These are phyloP conservation scores for Aromia moschata DNA, from an alignment of 2,888 invertebrate genomes.

Conservation along the genomic window DNA sequence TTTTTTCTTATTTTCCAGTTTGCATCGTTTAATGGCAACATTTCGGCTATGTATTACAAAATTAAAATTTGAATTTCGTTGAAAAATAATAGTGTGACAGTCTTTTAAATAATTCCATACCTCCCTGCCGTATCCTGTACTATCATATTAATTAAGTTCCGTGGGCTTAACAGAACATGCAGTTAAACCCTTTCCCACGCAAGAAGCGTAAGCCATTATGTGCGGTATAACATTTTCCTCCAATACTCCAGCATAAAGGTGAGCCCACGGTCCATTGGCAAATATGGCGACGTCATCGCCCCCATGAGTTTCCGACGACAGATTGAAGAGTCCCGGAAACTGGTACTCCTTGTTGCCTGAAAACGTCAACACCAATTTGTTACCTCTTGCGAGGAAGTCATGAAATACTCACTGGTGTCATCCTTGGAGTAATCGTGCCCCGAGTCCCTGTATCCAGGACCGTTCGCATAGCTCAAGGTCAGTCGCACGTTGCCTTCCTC, in stretches of 20 bases:
- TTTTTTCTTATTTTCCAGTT: too few species aligned
- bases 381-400: neutral
- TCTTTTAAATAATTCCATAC: too few species aligned
- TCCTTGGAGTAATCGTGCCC: neutral
- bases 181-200: conserved; percentile 69
- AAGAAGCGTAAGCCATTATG: conserved; percentile 77
- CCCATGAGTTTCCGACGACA: conserved; percentile 75
- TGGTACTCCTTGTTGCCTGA: conserved; percentile 64
- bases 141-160: too few species aligned
- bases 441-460: conserved; percentile 68
- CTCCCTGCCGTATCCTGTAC: too few species aligned
- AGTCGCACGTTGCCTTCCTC: neutral
- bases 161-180: neutral
- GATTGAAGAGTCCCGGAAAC: conserved; percentile 72
- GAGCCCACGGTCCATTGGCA: conserved; percentile 81
- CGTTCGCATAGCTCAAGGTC: conserved; percentile 76
- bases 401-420: neutral
- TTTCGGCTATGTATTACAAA: too few species aligned
- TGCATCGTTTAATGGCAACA: too few species aligned
- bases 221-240: conserved; percentile 84
- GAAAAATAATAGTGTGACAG: too few species aligned
- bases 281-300: conserved; percentile 84
- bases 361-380: conserved; percentile 37
- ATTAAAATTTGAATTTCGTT: too few species aligned
- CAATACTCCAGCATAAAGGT: conserved; percentile 80